phyloP scores from a whole-genome alignment of 2,797 vertebrate genomes.

The Aldrovandia affinis region DNA sequence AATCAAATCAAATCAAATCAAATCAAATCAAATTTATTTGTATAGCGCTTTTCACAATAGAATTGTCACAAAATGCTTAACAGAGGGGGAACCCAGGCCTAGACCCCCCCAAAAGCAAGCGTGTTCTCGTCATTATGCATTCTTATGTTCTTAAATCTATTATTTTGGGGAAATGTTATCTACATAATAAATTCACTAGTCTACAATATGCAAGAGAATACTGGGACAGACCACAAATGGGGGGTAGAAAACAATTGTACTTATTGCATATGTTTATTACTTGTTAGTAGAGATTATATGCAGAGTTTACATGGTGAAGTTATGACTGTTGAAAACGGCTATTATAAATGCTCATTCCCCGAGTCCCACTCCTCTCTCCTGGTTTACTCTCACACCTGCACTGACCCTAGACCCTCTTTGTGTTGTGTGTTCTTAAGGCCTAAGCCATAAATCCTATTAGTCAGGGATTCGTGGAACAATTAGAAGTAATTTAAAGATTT shows the following conservation, averaged over 20 bases:
- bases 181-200: neutral
- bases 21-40: too few relatives aligned
- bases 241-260: neutral
- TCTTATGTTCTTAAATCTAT: too few relatives aligned
- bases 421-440: slow-evolving; percentile 70
- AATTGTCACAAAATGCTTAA: too few relatives aligned
- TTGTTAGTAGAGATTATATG: neutral
- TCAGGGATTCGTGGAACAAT: slow-evolving; percentile 72
- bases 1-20: too few relatives aligned
- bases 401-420: slow-evolving; percentile 70
- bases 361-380: slow-evolving; percentile 27
- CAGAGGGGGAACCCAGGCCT: too few relatives aligned
- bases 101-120: too few relatives aligned
- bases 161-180: neutral
- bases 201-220: neutral
- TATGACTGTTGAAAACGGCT: neutral
- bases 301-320: neutral
- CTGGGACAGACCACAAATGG: neutral
- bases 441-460: slow-evolving; percentile 82
- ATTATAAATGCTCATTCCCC: too few relatives aligned
- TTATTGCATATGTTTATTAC: neutral
- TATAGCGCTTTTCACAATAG: too few relatives aligned
- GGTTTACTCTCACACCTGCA: slow-evolving; percentile 64
- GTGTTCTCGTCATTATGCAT: too few relatives aligned
- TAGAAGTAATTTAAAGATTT: slow-evolving; percentile 64